Evolutionary conservation across 1,140 invertebrate genomes (phyloP).

Genomic region (Pteromalus puparum): DNA sequence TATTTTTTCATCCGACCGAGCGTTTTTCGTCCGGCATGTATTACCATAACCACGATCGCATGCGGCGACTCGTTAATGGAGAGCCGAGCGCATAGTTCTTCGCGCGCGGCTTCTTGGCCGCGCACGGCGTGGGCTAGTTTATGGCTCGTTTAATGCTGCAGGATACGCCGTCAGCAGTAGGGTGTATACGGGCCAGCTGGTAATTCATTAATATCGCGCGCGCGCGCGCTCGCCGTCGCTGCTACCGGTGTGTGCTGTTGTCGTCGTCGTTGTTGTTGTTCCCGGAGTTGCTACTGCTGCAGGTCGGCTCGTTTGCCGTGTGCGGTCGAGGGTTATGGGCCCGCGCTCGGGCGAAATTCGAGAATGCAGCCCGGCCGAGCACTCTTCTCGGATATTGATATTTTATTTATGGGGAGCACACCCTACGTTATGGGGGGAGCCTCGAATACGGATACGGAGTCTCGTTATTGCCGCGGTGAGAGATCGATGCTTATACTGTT

Average conservation of each 20-base stretch:
- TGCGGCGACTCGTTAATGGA: constrained; percentile 17
- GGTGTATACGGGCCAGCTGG: not conserved
- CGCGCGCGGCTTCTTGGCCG: not conserved
- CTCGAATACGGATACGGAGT: no score
- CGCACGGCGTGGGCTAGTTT: not conserved
- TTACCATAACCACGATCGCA: constrained; percentile 14
- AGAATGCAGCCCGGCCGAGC: no score
- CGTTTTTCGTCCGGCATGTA: not conserved
- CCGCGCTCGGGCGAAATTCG: not conserved
- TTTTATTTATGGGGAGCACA: no score
- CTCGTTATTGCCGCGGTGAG: no score
- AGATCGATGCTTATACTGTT: no score
- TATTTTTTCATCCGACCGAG: not conserved
- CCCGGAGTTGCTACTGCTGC: not conserved
- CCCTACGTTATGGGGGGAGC: no score
- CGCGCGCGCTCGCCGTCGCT: not conserved
- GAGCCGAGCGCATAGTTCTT: constrained; percentile 2
- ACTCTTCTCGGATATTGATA: no score
- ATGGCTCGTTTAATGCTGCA: constrained; percentile 20
- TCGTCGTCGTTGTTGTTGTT: no score
- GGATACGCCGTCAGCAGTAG: not conserved
- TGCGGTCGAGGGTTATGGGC: not conserved
- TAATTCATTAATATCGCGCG: constrained; percentile 9
- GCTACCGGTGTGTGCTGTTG: not conserved
- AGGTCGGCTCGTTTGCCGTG: not conserved